Evolutionary conservation across 2,113 vertebrate species (phyloP).

Genomic region (Rostratula benghalensis): DNA sequence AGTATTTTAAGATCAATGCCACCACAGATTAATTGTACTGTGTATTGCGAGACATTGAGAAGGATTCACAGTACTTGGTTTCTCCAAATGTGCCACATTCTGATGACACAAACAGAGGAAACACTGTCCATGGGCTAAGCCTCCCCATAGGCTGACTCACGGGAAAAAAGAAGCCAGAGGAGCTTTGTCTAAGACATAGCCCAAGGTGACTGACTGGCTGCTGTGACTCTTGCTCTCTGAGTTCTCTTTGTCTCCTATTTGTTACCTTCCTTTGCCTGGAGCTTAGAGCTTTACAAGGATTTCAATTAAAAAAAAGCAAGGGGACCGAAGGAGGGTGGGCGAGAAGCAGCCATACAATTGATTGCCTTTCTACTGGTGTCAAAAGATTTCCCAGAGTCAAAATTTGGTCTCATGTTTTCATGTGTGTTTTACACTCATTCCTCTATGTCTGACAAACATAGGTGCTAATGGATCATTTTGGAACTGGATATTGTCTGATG

Average conservation of each 20-base stretch:
- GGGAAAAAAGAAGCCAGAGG: not conserved
- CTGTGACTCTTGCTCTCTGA: not conserved
- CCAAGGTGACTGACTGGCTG: not conserved
- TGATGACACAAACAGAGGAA: not conserved
- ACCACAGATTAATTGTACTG: not conserved
- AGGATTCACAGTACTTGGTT: not conserved
- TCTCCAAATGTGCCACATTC: not conserved
- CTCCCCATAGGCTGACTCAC: not conserved
- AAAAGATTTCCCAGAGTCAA: not conserved
- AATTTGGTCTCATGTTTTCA: not conserved
- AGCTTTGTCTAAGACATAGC: not conserved
- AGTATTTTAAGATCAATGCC: conserved; percentile 8
- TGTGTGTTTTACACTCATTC: not conserved
- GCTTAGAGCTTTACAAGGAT: not conserved
- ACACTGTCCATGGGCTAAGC: not conserved
- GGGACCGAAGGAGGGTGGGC: too few relatives aligned
- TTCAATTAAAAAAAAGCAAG: not conserved
- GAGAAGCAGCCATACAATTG: not conserved
- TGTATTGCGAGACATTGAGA: not conserved
- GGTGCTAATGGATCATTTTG: not conserved
- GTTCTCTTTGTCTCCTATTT: not conserved
- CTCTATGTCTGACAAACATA: not conserved
- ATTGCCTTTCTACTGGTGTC: not conserved
- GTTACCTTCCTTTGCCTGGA: not conserved
- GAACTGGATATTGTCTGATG: not conserved